phyloP scores from a whole-genome alignment of 2,113 vertebrate genomes.

The Crotalus horridus region DNA sequence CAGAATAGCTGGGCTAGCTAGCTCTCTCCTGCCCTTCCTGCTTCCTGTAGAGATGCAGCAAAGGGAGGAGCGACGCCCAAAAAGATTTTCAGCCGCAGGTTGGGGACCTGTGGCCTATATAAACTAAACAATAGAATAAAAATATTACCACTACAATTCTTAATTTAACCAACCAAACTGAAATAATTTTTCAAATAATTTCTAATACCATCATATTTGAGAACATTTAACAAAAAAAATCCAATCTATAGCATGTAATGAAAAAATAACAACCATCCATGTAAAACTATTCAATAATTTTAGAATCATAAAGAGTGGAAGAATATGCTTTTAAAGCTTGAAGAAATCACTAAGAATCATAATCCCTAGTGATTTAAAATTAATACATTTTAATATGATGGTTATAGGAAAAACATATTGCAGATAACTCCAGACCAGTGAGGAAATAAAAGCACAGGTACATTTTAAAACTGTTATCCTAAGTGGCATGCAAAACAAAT shows the following conservation, averaged over 20 bases:
- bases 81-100: too few relatives aligned
- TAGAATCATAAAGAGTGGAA: not conserved
- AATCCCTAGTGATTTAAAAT: conserved; percentile 12
- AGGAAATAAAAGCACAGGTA: not conserved
- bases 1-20: too few relatives aligned
- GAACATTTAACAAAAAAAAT: not conserved
- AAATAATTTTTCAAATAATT: conserved; percentile 5
- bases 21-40: too few relatives aligned
- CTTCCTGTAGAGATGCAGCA: too few relatives aligned
- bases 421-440: not conserved
- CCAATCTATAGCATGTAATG: not conserved
- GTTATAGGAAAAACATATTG: not conserved
- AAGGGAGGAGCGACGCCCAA: too few relatives aligned
- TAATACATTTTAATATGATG: conserved; percentile 22
- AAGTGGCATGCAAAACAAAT: not conserved
- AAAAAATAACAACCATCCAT: conserved; percentile 9
- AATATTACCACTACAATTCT: not conserved
- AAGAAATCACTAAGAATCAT: conserved; percentile 13
- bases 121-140: not conserved
- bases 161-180: conserved; percentile 24
- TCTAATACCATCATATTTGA: conserved; percentile 7
- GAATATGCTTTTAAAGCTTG: not conserved
- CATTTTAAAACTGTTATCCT: not conserved
- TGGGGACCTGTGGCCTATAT: not conserved
- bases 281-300: not conserved